Evolutionary conservation across 2,888 invertebrate species (phyloP), one percentile per base, ranked within the genome.

Genomic region (Ormyrus nitidulus): DNA sequence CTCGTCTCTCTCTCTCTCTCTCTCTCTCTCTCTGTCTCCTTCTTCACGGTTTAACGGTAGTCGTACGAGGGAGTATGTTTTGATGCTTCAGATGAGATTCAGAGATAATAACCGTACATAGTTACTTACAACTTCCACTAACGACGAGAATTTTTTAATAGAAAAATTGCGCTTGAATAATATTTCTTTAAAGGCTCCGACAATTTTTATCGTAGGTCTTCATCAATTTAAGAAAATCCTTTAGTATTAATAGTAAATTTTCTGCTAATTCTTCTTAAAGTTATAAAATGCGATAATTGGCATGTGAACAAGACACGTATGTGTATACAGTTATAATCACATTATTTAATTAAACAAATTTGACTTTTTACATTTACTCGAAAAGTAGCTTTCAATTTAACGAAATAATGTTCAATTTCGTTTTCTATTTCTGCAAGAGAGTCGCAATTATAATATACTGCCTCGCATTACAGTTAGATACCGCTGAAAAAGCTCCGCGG

Each of bases 21-120:
- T 9, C 58, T 62, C 54, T 9, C 53, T 72, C 64, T 62, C 77
- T 54, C 72, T 34, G 68, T 77, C 53, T 69, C 11, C 44, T 74
- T 66, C 69, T 66, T 10, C 78, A 11, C 69, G 70, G 59, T 68
- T 75, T 83, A 81, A 77, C 73, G 80, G 82, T 81, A 78, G 77
- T 81, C 66, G 19, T 54, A 51, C 77, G 81, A 66, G 65, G 79
- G 81, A 79, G 79, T 77, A 54, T 80, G 76, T 79, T 79, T 81
- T 81, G 75, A 81, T 81, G 78, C 81, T 49, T 48, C 71, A 49
- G 81, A 81, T 75, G 78, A 71, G 78, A 78, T 77, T 61, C 66
- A n/a, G 56, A 71, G 78, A 78, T 78, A 75, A 77, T 77, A 77
- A 61, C 44, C 71, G 62, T 77, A 58, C 65, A 58, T 51, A 53